A percentile compares a stretch with the other conserved stretches of the same genome.
These are phyloP conservation scores for Emydura subglobosa DNA, from an alignment of 2,113 vertebrate species.

Conservation along the genomic window DNA sequence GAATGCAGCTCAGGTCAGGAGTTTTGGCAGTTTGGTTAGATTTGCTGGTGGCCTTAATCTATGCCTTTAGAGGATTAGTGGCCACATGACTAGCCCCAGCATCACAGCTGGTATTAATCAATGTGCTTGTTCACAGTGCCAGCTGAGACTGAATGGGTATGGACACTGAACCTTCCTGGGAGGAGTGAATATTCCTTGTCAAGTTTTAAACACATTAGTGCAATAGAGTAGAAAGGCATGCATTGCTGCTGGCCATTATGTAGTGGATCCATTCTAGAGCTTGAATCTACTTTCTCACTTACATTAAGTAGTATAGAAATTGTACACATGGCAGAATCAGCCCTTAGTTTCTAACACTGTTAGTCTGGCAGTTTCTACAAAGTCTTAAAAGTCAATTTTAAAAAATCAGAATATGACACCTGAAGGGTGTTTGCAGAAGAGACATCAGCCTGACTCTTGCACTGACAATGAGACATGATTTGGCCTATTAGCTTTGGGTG, in stretches of 20 bases:
- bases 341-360: neutral
- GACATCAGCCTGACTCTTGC: neutral
- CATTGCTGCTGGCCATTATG: neutral
- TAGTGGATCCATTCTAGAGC: neutral
- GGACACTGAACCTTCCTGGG: neutral
- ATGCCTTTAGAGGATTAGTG: neutral
- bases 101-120: neutral
- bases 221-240: neutral
- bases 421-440: neutral
- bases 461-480: neutral
- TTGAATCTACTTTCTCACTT: neutral
- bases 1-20: slow-evolving; percentile 4
- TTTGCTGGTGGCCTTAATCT: neutral
- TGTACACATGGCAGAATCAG: neutral
- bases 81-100: neutral
- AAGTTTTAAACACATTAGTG: neutral
- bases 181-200: neutral
- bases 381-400: neutral
- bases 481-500: neutral
- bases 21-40: neutral
- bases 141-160: neutral
- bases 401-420: neutral
- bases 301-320: neutral
- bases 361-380: neutral
- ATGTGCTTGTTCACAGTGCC: neutral